phyloP scores from a whole-genome alignment of 2,888 invertebrate species.

The Aproaerema taeniolella region DNA sequence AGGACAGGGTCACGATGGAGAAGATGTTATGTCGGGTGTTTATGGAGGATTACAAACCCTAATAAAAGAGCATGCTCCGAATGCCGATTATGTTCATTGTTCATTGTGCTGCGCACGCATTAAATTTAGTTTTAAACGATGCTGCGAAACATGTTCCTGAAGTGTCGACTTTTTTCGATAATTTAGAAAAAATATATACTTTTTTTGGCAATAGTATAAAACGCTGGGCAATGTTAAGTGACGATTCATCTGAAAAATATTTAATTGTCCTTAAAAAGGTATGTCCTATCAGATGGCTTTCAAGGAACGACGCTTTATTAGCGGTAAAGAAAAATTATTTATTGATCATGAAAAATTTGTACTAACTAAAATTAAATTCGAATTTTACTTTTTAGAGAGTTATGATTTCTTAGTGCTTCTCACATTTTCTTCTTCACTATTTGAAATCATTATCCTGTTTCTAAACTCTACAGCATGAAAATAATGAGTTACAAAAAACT shows the following conservation, averaged over 20 bases:
- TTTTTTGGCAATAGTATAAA: constrained; percentile 22
- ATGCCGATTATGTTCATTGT: constrained; percentile 23
- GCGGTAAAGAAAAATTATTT: constrained; percentile 17
- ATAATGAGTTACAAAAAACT: constrained; percentile 25
- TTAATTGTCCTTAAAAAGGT: constrained; percentile 24
- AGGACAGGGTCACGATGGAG: constrained; percentile 25
- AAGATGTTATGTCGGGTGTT: constrained; percentile 24
- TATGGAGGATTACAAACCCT: constrained; percentile 24
- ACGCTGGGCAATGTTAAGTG: constrained; percentile 18
- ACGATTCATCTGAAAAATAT: constrained; percentile 22
- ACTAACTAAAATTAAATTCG: constrained; percentile 22
- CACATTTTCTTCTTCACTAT: constrained; percentile 30
- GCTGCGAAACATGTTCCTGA: constrained; percentile 21
- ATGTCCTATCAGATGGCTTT: constrained; percentile 24
- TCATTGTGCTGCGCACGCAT: constrained; percentile 21
- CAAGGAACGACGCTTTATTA: constrained; percentile 22
- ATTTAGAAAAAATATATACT: constrained; percentile 21
- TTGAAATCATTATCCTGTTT: constrained; percentile 31
- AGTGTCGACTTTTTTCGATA: constrained; percentile 22
- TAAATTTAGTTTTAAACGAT: constrained; percentile 20
- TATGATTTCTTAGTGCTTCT: constrained; percentile 25
- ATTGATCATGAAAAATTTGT: constrained; percentile 18
- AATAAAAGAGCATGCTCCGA: constrained; percentile 24
- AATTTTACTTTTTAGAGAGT: constrained; percentile 22
- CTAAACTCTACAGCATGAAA: constrained; percentile 29